phyloP scores from a whole-genome alignment of 2,888 invertebrate genomes.

The Orthosia gracilis region DNA sequence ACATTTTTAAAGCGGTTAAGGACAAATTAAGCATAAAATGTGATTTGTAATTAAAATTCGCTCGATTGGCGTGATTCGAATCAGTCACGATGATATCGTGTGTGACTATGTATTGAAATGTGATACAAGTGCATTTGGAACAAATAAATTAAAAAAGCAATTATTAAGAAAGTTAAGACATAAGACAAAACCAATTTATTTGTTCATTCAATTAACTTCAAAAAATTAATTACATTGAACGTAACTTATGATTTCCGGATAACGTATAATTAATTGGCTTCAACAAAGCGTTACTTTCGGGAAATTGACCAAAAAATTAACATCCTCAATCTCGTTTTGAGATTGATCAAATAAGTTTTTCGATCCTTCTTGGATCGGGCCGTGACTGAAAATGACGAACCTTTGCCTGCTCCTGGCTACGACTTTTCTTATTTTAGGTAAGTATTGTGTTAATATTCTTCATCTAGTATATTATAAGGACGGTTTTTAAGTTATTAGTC shows the following conservation, averaged over 20 bases:
- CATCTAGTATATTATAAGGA: background rate
- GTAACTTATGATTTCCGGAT: constrained; percentile 60
- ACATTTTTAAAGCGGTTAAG: background rate
- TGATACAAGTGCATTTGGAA: background rate
- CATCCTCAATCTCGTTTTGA: constrained; percentile 45
- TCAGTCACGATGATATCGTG: background rate
- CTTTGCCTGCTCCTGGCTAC: constrained; percentile 64
- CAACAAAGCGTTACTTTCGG: constrained; percentile 67
- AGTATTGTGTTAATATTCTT: constrained; percentile 49
- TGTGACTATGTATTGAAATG: background rate
- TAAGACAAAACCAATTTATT: constrained; percentile 26
- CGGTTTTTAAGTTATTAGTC: background rate
- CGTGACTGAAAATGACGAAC: constrained; percentile 71
- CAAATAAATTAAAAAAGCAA: constrained; percentile 18
- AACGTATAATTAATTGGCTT: constrained; percentile 69
- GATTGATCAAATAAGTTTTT: constrained; percentile 62
- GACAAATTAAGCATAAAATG: too few species aligned
- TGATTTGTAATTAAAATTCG: background rate
- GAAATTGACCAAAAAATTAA: constrained; percentile 75
- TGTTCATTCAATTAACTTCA: constrained; percentile 55
- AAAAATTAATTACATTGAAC: constrained; percentile 45
- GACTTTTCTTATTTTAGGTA: constrained; percentile 72
- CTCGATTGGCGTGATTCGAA: background rate
- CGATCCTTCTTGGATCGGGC: constrained; percentile 75
- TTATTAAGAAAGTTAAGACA: constrained; percentile 26